A percentile compares a stretch with the other conserved stretches of the same genome.
These are phyloP conservation scores for Brachyrhaphis roseni DNA, from an alignment of 2,797 vertebrate genomes.

Conservation along the genomic window DNA sequence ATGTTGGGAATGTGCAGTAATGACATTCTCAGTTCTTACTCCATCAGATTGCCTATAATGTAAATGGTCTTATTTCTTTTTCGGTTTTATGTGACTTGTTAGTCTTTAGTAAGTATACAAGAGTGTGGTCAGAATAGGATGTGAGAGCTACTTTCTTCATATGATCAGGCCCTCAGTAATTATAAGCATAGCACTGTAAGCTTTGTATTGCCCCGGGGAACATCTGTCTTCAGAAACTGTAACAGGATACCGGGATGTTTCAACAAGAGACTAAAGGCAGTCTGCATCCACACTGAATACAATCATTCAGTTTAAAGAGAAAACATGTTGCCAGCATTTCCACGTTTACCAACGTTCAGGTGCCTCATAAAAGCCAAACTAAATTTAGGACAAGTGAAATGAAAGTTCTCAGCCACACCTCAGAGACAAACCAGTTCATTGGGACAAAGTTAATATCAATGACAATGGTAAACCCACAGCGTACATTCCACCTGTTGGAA, in stretches of 20 bases:
- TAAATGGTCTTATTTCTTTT: neutral
- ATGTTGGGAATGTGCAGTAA: neutral
- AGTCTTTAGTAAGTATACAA: neutral
- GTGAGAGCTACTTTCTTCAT: constrained; percentile 1
- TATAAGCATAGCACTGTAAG: neutral
- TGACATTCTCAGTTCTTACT: neutral
- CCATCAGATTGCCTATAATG: neutral
- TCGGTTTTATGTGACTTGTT: neutral
- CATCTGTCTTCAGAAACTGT: neutral
- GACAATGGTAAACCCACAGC: neutral
- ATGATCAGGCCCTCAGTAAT: neutral
- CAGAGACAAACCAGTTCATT: constrained; percentile 3
- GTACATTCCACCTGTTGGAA: neutral
- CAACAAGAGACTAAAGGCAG: neutral
- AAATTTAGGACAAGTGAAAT: neutral
- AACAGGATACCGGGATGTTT: constrained; percentile 1
- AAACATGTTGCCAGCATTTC: neutral
- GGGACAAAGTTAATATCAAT: neutral
- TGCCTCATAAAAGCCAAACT: neutral
- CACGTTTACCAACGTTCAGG: neutral
- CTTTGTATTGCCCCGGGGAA: neutral
- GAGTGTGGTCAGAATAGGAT: neutral
- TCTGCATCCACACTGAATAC: neutral
- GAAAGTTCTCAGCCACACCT: neutral
- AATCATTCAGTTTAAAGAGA: neutral